These are phyloP conservation scores for Dendrolimus pini DNA, from an alignment of 2,888 invertebrate genomes.

Conservation along the genomic window DNA sequence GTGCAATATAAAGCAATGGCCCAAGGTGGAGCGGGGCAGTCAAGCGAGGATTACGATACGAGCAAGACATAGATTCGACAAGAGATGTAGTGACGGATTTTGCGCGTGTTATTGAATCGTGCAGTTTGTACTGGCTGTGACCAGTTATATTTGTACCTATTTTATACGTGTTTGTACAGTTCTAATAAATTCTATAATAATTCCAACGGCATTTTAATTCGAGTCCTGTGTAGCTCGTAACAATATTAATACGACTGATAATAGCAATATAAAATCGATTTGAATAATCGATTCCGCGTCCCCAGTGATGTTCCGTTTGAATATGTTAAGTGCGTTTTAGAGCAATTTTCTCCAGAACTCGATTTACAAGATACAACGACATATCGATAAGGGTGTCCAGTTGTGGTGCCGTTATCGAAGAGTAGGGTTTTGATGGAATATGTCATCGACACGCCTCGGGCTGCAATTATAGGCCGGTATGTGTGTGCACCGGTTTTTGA, in stretches of 20 bases:
- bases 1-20: too few relatives aligned
- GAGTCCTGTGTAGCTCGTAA: not conserved
- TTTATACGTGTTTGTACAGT: too few relatives aligned
- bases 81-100: too few relatives aligned
- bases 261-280: constrained; percentile 30
- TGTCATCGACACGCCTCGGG: constrained; percentile 58
- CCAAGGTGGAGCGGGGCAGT: too few relatives aligned
- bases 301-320: constrained; percentile 59
- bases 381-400: constrained; percentile 43
- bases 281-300: constrained; percentile 58
- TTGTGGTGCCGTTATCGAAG: constrained; percentile 30
- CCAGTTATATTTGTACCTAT: too few relatives aligned
- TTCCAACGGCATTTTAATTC: too few relatives aligned
- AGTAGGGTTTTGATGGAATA: constrained; percentile 57
- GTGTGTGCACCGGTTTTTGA: constrained; percentile 39
- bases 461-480: constrained; percentile 45
- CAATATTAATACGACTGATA: not conserved
- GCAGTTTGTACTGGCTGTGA: too few relatives aligned
- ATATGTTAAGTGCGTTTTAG: constrained; percentile 55
- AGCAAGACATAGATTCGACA: too few relatives aligned
- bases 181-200: too few relatives aligned
- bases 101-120: too few relatives aligned
- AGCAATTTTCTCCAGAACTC: constrained; percentile 61
- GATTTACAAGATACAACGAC: constrained; percentile 59
- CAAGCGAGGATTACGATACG: too few relatives aligned